Evolutionary conservation across 2,797 vertebrate species (phyloP), one percentile per base, ranked within the genome.

Genomic region (Naso thynnoides): DNA sequence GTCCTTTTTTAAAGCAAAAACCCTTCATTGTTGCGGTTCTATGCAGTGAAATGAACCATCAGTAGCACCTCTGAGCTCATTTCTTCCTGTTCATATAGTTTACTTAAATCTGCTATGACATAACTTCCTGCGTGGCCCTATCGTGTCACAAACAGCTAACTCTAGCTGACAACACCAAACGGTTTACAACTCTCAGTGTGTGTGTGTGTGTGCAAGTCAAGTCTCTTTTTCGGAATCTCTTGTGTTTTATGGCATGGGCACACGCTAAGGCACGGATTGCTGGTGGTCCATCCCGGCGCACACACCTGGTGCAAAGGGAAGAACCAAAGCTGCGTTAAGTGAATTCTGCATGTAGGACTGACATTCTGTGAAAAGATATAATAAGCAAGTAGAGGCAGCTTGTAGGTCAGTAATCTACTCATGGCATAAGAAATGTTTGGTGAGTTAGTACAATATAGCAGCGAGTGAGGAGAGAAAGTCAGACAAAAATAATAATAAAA

Each of bases 201-300:
- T 75, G 52, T 44, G 21, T 53, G 36, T 65, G 82, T 62, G 69
- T 38, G 57, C 13, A 48, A 73, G 60, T 79, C 66, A 77, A 70
- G 69, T 83, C 5, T 65, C 58, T 44, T 31, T 42, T 64, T 50
- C 67, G 57, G 70, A n/a, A 83, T 81, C 65, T 81, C 60, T 73
- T 14, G n/a, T 72, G 68, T 72, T 83, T 56, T 72, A 88, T 78
- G 86, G 77, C 87, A 73, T 82, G 73, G 73, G 62, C 64, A 85
- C 73, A 80, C 41, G 64, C 64, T 86, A 94, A 94, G 93, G 92
- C 93, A 94, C 93, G 85, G 79, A 50, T 66, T 73, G 83, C 78
- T 80, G 75, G 57, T 36, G 65, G 78, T 76, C 71, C 54, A 75
- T 80, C 55, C 64, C 58, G 14, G 27, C 67, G 68, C 41, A 52